Conservation (phyloP, 2,888 invertebrate species). For the Zele albiditarsus region DNA sequence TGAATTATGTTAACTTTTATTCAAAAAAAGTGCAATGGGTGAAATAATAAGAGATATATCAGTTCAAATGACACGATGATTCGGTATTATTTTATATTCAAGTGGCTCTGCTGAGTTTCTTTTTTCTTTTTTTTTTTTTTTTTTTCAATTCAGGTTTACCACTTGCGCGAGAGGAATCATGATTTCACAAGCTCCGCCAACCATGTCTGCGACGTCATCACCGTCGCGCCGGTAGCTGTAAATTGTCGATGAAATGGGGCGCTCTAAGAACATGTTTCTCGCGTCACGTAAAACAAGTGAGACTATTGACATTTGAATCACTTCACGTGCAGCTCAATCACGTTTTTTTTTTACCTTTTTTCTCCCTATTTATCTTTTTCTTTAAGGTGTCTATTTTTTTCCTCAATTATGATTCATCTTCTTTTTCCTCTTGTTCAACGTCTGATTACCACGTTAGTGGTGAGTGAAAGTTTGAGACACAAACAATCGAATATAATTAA, state of each 20-base stretch:
- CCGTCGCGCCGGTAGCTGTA: not conserved
- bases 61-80: not conserved
- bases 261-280: not conserved
- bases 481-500: not conserved
- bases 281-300: not conserved
- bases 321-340: not conserved
- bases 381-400: not conserved
- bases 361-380: not conserved
- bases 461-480: not conserved
- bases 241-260: not conserved
- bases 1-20: too few relatives aligned
- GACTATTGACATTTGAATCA: constrained; percentile 3
- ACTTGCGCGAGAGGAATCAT: not conserved
- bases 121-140: not conserved
- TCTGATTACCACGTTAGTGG: not conserved
- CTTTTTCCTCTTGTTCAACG: not conserved
- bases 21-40: not conserved
- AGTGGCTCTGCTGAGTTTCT: not conserved
- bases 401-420: not conserved
- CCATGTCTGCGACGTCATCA: not conserved
- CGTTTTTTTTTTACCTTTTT: not conserved
- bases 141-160: not conserved
- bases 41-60: not conserved
- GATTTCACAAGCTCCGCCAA: not conserved
- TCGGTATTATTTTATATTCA: not conserved